Evolutionary conservation across 2,113 vertebrate species (phyloP), one percentile per base, ranked within the genome.

Genomic region (Colinus virginianus): DNA sequence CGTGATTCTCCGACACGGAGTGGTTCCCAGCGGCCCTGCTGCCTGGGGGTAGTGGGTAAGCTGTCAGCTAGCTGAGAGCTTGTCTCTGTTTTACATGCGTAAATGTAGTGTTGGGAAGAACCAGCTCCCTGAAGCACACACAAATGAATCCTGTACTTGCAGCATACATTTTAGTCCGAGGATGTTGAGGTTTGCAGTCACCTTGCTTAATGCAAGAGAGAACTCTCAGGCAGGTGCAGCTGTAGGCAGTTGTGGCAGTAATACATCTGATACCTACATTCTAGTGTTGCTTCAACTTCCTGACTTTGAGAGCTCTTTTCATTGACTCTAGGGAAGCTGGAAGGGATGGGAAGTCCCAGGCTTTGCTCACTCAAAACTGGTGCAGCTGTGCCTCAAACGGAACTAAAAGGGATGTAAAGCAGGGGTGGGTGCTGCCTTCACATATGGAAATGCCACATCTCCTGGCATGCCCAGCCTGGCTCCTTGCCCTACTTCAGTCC

Each of bases 351-450:
- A 51, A 87, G 28, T 46, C 38, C 40, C n/a, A 71, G 17, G 36
- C 25, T 70, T n/a, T 26, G 42, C 32, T 43, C 25, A 7, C 15
- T 56, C 36, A 40, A 38, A 45, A 23, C 30, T 32, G 6, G 16
- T 40, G 18, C 56, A n/a, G 38, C 43, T 36, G 45, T 49, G 45
- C 36, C 34, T 48, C 46, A 62, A 13, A 51, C 20, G 4, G 42
- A 63, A 16, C 38, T 49, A n/a, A 78, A 63, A 70, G 68, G 18
- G 79, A 93, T 95, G 91, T 92, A 95, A 95, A 96, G 48, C 64
- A 94, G 94, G 82, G 72, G 43, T 88, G 86, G 90, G n/a, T 88
- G n/a, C 67, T 85, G 55, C 46, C 56, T 96, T 94, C 48, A 15
- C 46, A 46, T 93, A 88, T 85, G 91, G 87, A 95, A 95, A 95